Percentiles rank a stretch among this genome's conserved stretches.
Conservation (phyloP, 2,113 vertebrate species). For the Potamarius usumacintae region DNA sequence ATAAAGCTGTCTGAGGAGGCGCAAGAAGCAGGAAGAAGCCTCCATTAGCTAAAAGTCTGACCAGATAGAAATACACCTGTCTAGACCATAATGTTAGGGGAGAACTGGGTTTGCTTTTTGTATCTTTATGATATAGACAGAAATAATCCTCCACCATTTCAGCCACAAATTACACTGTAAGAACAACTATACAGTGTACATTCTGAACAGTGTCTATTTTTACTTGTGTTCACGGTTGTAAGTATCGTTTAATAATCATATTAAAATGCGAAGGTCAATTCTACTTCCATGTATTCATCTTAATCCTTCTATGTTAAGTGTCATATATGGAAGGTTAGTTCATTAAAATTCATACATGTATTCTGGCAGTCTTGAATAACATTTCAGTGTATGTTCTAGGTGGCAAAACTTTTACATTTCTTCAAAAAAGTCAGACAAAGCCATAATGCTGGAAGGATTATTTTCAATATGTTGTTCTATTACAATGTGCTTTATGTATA, state of each 20-base stretch:
- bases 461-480: neutral
- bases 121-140: neutral
- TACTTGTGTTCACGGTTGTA: neutral
- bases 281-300: neutral
- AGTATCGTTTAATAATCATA: neutral
- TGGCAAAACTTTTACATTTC: neutral
- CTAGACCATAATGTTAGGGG: neutral
- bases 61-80: conserved; percentile 27
- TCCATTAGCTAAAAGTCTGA: conserved; percentile 29
- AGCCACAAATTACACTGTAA: neutral
- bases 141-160: neutral
- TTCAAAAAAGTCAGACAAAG: neutral
- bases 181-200: too few species aligned
- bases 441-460: neutral
- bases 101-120: neutral
- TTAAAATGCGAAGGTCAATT: neutral
- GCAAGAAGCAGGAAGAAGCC: neutral
- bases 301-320: neutral
- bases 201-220: neutral
- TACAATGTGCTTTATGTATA: neutral
- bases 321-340: neutral
- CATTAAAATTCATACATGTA: neutral
- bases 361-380: neutral
- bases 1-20: conserved; percentile 9
- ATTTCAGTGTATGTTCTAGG: neutral